Evolutionary conservation across 2,113 vertebrate genomes (phyloP).

Genomic region (Aythya baeri): DNA sequence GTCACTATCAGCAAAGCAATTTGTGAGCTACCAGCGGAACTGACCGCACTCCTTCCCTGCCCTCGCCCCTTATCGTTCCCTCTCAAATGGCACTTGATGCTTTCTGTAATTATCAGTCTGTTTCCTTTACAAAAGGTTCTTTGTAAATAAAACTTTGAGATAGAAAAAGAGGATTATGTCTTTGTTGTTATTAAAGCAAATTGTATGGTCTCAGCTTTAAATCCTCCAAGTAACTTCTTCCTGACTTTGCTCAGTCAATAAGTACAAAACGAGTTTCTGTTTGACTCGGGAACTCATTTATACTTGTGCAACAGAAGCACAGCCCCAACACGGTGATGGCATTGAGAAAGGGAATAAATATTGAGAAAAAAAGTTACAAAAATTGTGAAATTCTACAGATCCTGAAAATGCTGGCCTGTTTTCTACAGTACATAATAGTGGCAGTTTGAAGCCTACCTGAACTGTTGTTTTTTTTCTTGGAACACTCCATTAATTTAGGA

Average conservation of each 20-base stretch:
- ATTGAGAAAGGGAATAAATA: neutral
- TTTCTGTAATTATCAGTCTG: neutral
- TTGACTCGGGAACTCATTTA: neutral
- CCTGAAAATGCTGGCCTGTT: neutral
- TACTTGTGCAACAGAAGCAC: neutral
- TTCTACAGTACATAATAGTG: neutral
- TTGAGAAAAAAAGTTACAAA: neutral
- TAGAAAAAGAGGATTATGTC: neutral
- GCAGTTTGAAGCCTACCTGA: neutral
- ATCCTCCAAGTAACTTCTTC: neutral
- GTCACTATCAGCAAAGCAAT: neutral
- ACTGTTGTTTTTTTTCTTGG: neutral
- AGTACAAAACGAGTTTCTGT: neutral
- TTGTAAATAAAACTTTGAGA: neutral
- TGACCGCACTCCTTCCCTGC: accelerated
- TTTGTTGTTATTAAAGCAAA: neutral
- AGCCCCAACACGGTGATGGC: neutral
- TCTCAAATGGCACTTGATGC: neutral
- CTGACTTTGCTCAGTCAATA: neutral
- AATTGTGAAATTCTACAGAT: neutral
- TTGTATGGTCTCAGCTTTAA: neutral
- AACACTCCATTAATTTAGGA: neutral
- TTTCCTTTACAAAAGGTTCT: neutral
- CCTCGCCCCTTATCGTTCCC: neutral
- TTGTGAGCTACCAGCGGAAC: constrained; percentile 11